These are phyloP conservation scores for Fulmarus glacialis DNA, from an alignment of 2,113 vertebrate genomes.

Conservation along the genomic window DNA sequence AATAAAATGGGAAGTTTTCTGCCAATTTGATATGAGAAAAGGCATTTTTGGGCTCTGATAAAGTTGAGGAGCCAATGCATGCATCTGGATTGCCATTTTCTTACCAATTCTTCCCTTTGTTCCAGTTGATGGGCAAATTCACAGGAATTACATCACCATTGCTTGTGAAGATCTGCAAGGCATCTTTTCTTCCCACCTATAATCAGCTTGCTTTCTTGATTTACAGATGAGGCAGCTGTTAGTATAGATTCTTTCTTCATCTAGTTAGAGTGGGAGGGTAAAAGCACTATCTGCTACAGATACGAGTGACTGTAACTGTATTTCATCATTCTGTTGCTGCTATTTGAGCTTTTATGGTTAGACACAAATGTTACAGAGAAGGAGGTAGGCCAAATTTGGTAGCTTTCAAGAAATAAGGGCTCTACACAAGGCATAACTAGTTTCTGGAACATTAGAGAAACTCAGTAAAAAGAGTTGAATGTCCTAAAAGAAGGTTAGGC, in stretches of 20 bases:
- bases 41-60: background rate
- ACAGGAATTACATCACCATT: background rate
- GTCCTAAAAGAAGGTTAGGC: background rate
- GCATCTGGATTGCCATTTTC: background rate
- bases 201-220: background rate
- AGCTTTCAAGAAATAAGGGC: background rate
- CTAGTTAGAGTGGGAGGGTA: background rate
- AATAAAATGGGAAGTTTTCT: background rate
- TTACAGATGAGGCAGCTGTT: background rate
- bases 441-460: background rate
- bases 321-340: background rate
- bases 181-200: background rate
- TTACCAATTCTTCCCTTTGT: background rate
- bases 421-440: background rate
- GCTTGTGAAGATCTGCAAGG: background rate
- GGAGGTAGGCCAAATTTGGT: background rate
- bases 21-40: background rate
- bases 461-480: background rate
- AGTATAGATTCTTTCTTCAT: background rate
- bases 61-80: background rate
- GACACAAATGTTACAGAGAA: background rate
- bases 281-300: background rate
- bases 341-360: background rate
- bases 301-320: background rate
- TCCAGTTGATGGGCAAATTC: background rate